These are phyloP conservation scores for Pseudorhombus dupliciocellatus DNA, from an alignment of 2,113 vertebrate genomes.

Conservation along the genomic window DNA sequence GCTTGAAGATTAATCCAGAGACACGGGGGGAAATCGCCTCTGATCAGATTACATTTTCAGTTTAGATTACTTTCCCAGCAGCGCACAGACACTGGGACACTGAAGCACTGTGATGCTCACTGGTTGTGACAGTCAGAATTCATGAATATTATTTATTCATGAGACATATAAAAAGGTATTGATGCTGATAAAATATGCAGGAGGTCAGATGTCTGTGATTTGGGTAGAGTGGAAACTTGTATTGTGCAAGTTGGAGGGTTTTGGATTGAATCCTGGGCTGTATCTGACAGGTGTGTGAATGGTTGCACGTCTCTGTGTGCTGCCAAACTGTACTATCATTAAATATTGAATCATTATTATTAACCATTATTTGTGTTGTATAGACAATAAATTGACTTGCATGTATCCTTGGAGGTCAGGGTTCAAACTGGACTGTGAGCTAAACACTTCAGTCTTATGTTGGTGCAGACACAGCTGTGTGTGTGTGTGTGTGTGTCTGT, in stretches of 20 bases:
- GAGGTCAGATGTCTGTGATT: not conserved
- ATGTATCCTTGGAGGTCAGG: not conserved
- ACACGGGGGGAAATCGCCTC: slow-evolving; percentile 21
- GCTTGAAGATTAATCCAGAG: slow-evolving; percentile 45
- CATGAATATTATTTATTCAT: slow-evolving; percentile 10
- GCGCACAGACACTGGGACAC: not conserved
- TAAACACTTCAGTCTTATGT: not conserved
- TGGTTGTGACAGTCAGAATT: not conserved
- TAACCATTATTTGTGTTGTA: no score
- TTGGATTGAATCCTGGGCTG: no score
- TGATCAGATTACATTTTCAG: slow-evolving; percentile 45
- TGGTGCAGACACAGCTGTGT: not conserved
- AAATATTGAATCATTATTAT: no score
- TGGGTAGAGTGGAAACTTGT: not conserved
- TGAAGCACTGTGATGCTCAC: not conserved
- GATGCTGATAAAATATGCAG: slow-evolving; percentile 3
- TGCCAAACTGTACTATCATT: no score
- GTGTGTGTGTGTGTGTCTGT: no score
- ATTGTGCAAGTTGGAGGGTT: not conserved
- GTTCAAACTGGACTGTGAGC: not conserved
- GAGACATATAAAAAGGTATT: not conserved
- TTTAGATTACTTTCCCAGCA: slow-evolving; percentile 46
- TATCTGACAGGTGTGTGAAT: no score
- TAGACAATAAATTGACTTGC: no score
- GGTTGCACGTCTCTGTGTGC: no score